Evolutionary conservation across 2,113 vertebrate species (phyloP).

Genomic region (Heterochromis multidens): DNA sequence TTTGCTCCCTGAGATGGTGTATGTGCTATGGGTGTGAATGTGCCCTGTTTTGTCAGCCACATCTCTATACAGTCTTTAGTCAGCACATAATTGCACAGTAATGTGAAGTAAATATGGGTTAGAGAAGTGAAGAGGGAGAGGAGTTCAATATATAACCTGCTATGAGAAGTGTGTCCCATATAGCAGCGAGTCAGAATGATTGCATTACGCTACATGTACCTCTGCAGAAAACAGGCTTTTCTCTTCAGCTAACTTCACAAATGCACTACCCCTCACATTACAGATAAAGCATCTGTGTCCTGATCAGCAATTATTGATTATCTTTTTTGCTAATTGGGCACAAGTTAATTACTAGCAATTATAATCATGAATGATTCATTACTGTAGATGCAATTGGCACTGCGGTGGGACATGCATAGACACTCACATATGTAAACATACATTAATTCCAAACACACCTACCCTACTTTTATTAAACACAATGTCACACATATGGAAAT

Average conservation of each 20-base stretch:
- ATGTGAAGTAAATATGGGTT: constrained; percentile 28
- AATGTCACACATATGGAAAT: not conserved
- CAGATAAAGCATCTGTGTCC: constrained; percentile 55
- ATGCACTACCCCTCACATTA: constrained; percentile 3
- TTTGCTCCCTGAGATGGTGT: not conserved
- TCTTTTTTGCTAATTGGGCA: constrained; percentile 67
- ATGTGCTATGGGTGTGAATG: not conserved
- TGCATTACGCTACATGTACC: not conserved
- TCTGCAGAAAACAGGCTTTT: constrained; percentile 9
- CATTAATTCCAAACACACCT: not conserved
- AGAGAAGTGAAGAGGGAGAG: not conserved
- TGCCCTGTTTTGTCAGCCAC: constrained; percentile 18
- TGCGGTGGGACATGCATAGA: not conserved
- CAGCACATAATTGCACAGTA: constrained; percentile 53
- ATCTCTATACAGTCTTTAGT: constrained; percentile 31
- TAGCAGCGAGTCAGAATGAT: constrained; percentile 36
- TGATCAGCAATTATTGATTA: constrained; percentile 76
- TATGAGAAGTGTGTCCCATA: constrained; percentile 28
- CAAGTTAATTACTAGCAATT: constrained; percentile 75
- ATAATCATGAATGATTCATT: constrained; percentile 73
- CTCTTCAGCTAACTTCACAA: constrained; percentile 22
- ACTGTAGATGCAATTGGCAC: constrained; percentile 36
- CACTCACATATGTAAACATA: constrained; percentile 17
- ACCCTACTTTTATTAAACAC: constrained; percentile 5
- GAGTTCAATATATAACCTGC: constrained; percentile 59